These are phyloP conservation scores for Hemicentrotus pulcherrimus DNA, from an alignment of 35 echinoderm and acorn worm species.

Conservation along the genomic window DNA sequence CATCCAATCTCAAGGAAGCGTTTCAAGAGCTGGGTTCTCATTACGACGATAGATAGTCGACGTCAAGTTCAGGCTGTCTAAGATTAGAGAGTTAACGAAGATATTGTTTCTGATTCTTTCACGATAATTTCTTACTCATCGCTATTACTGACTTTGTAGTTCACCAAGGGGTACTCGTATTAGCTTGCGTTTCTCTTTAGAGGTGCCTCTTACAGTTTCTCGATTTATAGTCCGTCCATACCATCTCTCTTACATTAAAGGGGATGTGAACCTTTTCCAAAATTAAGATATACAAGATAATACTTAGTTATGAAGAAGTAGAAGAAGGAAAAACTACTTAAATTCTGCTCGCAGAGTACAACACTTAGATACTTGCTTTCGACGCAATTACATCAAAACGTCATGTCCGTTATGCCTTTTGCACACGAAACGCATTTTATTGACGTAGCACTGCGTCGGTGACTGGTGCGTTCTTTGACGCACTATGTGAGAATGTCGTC, in stretches of 20 bases:
- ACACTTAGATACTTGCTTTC: too few relatives aligned
- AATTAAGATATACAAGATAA: too few relatives aligned
- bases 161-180: background rate
- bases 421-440: too few relatives aligned
- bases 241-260: background rate
- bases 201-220: background rate
- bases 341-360: too few relatives aligned
- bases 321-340: too few relatives aligned
- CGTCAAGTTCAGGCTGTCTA: conserved; percentile 1
- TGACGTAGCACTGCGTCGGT: too few relatives aligned
- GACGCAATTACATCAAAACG: too few relatives aligned
- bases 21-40: background rate
- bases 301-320: too few relatives aligned
- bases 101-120: conserved; percentile 4
- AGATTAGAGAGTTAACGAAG: background rate
- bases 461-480: too few relatives aligned
- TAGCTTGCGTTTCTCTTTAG: background rate
- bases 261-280: too few relatives aligned
- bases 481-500: too few relatives aligned
- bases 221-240: background rate
- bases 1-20: background rate
- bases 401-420: too few relatives aligned
- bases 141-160: background rate
- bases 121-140: background rate
- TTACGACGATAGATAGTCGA: background rate